phyloP scores from a whole-genome alignment of 2,888 invertebrate species.

The Exocentrus adspersus region DNA sequence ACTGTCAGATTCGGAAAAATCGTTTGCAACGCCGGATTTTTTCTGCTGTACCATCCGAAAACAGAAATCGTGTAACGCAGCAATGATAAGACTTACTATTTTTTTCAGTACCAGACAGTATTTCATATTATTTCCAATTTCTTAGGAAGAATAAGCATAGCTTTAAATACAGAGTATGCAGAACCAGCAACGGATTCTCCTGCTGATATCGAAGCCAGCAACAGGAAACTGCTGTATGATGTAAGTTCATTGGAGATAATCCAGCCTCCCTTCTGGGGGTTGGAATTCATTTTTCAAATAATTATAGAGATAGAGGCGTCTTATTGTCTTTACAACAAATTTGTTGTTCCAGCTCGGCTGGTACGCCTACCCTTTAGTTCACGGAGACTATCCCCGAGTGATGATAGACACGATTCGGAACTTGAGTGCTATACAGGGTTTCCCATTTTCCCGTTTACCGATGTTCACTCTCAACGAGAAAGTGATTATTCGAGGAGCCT shows the following conservation, averaged over 20 bases:
- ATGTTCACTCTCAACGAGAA: not conserved
- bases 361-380: not conserved
- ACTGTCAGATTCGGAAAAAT: too few relatives aligned
- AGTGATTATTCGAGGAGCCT: not conserved
- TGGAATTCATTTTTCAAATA: too few relatives aligned
- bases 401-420: not conserved
- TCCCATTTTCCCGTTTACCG: not conserved
- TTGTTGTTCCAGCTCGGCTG: not conserved
- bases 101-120: too few relatives aligned
- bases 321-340: too few relatives aligned
- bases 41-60: too few relatives aligned
- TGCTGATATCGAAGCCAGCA: constrained; percentile 29
- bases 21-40: too few relatives aligned
- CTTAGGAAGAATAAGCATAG: constrained; percentile 3
- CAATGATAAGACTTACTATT: too few relatives aligned
- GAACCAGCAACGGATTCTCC: constrained; percentile 30
- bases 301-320: too few relatives aligned
- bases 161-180: not conserved
- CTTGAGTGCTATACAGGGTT: not conserved
- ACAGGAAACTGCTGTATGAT: constrained; percentile 31
- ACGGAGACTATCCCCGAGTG: not conserved
- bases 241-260: constrained; percentile 34
- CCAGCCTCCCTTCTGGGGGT: too few relatives aligned
- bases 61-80: too few relatives aligned
- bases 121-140: too few relatives aligned